Evolutionary conservation across 2,888 invertebrate species (phyloP).

Genomic region (Sylvicola fuscatus): DNA sequence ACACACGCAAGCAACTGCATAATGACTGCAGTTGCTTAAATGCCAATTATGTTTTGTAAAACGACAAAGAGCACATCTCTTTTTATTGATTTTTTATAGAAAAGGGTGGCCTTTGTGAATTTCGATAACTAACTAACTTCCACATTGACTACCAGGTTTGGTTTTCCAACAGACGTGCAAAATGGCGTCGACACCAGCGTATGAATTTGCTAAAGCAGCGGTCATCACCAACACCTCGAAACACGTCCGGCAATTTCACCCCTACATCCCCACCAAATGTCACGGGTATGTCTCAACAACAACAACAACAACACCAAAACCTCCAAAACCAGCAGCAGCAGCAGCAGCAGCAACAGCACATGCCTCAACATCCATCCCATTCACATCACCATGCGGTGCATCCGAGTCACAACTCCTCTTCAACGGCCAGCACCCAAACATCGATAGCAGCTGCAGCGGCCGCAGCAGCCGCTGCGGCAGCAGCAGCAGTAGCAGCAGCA

Average conservation of each 20-base stretch:
- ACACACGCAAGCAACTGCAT: too few species aligned
- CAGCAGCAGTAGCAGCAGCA: conserved; percentile 11
- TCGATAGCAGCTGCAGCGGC: conserved; percentile 28
- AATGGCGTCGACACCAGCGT: conserved; percentile 92
- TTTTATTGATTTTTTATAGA: too few species aligned
- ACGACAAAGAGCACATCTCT: too few species aligned
- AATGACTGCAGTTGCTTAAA: too few species aligned
- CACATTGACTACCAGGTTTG: conserved; percentile 80
- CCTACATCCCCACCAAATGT: conserved; percentile 34
- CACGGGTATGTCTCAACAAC: conserved; percentile 10
- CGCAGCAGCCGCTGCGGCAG: conserved; percentile 12
- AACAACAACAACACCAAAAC: conserved; percentile 9
- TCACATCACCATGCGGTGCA: conserved; percentile 22
- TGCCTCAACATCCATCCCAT: conserved; percentile 7
- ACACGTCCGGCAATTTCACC: conserved; percentile 32
- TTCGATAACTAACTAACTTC: conserved; percentile 30
- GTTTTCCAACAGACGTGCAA: conserved; percentile 99
- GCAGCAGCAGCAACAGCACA: conserved; percentile 6
- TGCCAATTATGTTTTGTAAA: too few species aligned
- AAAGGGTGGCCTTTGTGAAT: conserved; percentile 2
- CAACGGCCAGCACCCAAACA: conserved; percentile 12
- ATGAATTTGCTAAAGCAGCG: conserved; percentile 80
- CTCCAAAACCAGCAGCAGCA: conserved; percentile 9
- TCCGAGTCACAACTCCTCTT: conserved; percentile 13
- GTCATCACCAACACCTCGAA: conserved; percentile 19